Percentiles rank a stretch among this genome's conserved stretches.
These are phyloP conservation scores for Amphipoea oculea DNA, from an alignment of 2,888 invertebrate genomes.

Conservation along the genomic window DNA sequence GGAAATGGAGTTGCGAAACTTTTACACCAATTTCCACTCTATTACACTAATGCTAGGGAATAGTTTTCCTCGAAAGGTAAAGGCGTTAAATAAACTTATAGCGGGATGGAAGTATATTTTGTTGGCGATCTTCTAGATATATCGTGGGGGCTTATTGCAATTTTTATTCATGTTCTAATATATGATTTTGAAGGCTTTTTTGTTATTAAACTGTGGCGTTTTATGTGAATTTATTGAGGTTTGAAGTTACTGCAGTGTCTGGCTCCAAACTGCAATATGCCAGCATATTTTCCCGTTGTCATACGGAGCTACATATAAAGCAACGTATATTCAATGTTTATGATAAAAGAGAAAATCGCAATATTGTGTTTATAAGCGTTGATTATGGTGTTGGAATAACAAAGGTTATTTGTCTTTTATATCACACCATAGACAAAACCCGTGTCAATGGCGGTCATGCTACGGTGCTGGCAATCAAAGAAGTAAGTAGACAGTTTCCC, in stretches of 20 bases:
- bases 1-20: constrained; percentile 68
- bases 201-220: constrained; percentile 54
- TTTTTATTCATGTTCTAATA: constrained; percentile 64
- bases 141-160: constrained; percentile 66
- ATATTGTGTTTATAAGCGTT: background rate
- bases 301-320: background rate
- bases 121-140: constrained; percentile 66
- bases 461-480: background rate
- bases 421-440: background rate
- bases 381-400: background rate
- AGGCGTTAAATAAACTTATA: constrained; percentile 68
- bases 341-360: background rate
- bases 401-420: background rate
- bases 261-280: constrained; percentile 38
- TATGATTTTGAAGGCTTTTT: constrained; percentile 54
- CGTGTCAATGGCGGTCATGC: background rate
- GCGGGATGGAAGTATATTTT: constrained; percentile 67
- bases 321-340: background rate
- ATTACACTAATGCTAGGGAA: constrained; percentile 20
- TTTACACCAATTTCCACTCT: constrained; percentile 62
- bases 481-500: background rate
- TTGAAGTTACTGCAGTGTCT: constrained; percentile 29
- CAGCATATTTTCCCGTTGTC: constrained; percentile 1
- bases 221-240: constrained; percentile 56
- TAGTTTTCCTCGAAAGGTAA: constrained; percentile 16